phyloP scores from a whole-genome alignment of 2,797 vertebrate genomes.

The Thalassophryne amazonica region DNA sequence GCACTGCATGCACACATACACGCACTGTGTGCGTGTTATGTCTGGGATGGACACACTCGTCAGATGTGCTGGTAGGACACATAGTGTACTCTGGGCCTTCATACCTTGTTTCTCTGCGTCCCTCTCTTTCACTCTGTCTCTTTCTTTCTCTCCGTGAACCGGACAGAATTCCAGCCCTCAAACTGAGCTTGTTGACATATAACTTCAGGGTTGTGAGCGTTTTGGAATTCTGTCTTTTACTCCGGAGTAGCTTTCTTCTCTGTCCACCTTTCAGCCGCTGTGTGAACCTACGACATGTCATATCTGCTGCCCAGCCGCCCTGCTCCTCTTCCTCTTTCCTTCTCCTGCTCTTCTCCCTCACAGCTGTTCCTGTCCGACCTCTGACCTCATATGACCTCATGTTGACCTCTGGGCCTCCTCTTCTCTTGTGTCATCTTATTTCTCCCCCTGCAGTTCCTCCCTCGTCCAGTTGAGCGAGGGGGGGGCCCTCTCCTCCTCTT shows the following conservation, averaged over 20 bases:
- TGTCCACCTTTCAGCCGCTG: slow-evolving; percentile 58
- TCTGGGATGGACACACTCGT: slow-evolving; percentile 64
- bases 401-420: slow-evolving; percentile 83
- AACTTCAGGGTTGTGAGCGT: neutral
- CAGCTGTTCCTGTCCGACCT: slow-evolving; percentile 84
- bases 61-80: slow-evolving; percentile 44
- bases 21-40: slow-evolving; percentile 24
- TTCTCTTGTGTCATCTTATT: slow-evolving; percentile 77
- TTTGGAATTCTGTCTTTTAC: slow-evolving; percentile 49
- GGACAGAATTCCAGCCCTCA: slow-evolving; percentile 39
- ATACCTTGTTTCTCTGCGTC: slow-evolving; percentile 68
- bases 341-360: slow-evolving; percentile 76
- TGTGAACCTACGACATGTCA: slow-evolving; percentile 75
- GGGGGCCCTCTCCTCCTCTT: slow-evolving; percentile 70
- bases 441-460: slow-evolving; percentile 63
- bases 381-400: slow-evolving; percentile 87
- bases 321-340: slow-evolving; percentile 57
- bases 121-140: slow-evolving; percentile 39
- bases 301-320: slow-evolving; percentile 76
- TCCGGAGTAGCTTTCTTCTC: slow-evolving; percentile 28
- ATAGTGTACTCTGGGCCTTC: slow-evolving; percentile 68
- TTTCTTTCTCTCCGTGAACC: slow-evolving; percentile 53
- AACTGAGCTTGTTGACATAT: neutral
- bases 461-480: slow-evolving; percentile 62
- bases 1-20: slow-evolving; percentile 3